Evolutionary conservation across 2,797 vertebrate species (phyloP), one percentile per base, ranked within the genome.

Genomic region (Decapterus maruadsi): DNA sequence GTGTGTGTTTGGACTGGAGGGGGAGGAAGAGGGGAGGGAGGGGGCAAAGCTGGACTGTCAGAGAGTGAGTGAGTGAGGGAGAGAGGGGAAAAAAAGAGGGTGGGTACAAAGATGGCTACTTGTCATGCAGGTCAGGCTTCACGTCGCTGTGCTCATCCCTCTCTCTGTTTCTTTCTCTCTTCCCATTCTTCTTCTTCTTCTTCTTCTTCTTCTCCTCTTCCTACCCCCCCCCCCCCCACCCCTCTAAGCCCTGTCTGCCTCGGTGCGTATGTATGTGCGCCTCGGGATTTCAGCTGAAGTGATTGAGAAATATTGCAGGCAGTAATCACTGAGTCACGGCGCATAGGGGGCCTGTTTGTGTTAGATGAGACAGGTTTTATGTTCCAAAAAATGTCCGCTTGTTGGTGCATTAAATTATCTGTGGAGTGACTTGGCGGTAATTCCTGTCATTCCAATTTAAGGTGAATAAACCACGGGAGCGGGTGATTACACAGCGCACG

Each of bases 121-220:
- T 93, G 90, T 80, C 90, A 93, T 95, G 92, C 93, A 74, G 92
- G 93, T 94, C 92, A 93, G 87, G 68, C 84, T 62, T 62, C 71
- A 68, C 63, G 66, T 90, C 83, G 80, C 79, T 81, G 57, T 66
- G 65, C 84, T 86, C 81, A 66, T 87, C 84, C 81, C 55, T 69
- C 62, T 83, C 51, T 78, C 26, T 34, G 50, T 59, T 38, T 19
- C 77, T 42, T 38, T 42, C 63, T 57, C 2, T 81, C 20, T 56
- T 29, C 11, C 48, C 11, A 20, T 50, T 11, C 46, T 48, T 48
- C 34, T 68, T 38, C 31, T 34, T 34, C 31, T 34, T 34, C 72
- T 57, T 50, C 12, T 10, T 11, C 10, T 6, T 69, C 60, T 66
- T 45, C 16, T 48, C n/a, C 8, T 50, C 48, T 50, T 50, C 53